Percentiles rank a stretch among this genome's conserved stretches.
Evolutionary conservation across 2,888 invertebrate genomes (phyloP).

Genomic region (Nasonovia ribisnigri): DNA sequence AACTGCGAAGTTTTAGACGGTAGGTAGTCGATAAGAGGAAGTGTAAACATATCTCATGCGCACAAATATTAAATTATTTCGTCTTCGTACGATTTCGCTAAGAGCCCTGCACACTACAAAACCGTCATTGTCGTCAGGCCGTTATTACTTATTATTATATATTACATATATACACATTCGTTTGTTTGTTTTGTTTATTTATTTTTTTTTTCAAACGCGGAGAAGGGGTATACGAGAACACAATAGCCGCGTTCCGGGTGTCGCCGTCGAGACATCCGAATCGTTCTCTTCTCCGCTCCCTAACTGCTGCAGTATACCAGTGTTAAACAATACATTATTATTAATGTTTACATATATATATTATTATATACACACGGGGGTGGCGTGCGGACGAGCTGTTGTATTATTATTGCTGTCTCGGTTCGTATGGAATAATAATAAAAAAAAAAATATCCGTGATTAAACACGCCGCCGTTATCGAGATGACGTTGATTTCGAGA

Average conservation of each 20-base stretch:
- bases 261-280: background rate
- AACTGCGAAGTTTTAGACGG: background rate
- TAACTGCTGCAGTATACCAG: background rate
- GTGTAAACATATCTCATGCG: background rate
- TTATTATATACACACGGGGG: background rate
- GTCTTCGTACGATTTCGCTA: background rate
- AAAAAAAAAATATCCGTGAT: background rate
- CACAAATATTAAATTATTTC: background rate
- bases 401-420: background rate
- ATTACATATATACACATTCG: background rate
- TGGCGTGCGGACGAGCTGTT: background rate
- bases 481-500: background rate
- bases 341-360: background rate
- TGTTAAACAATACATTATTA: background rate
- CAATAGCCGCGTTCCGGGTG: constrained; percentile 2
- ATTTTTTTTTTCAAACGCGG: background rate
- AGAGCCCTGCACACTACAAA: background rate
- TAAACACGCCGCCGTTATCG: background rate
- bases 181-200: background rate
- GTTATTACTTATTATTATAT: background rate
- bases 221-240: background rate
- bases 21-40: background rate
- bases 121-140: background rate
- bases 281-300: background rate
- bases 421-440: background rate